These are phyloP conservation scores for Helleia helle DNA, from an alignment of 2,888 invertebrate genomes.

Conservation along the genomic window DNA sequence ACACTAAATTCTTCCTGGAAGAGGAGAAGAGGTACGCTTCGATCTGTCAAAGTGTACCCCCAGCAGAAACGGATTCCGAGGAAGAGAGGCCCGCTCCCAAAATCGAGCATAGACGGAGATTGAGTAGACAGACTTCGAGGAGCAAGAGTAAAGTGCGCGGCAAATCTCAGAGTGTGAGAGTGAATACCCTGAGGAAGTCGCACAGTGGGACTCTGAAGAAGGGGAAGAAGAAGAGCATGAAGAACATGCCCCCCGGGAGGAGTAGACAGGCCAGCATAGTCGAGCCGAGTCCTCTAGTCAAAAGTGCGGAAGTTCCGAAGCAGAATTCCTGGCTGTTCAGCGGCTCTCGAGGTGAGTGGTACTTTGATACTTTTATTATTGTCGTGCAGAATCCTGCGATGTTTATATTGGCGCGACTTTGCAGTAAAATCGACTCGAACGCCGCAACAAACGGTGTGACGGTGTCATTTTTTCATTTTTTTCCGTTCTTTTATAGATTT, in stretches of 20 bases:
- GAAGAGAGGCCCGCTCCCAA: constrained; percentile 50
- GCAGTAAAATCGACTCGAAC: too few species aligned
- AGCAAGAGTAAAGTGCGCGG: constrained; percentile 64
- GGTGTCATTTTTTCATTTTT: too few species aligned
- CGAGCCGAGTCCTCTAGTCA: constrained; percentile 46
- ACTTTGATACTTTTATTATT: neutral
- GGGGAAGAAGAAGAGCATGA: constrained; percentile 53
- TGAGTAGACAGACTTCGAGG: constrained; percentile 61
- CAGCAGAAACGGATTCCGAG: constrained; percentile 53
- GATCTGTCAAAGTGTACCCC: constrained; percentile 30
- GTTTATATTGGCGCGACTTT: too few species aligned
- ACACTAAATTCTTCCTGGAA: constrained; percentile 54
- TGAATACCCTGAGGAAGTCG: constrained; percentile 58
- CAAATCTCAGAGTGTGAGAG: constrained; percentile 59
- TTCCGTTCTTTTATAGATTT: too few species aligned
- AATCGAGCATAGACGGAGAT: constrained; percentile 52
- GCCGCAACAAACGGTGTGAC: too few species aligned
- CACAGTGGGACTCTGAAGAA: constrained; percentile 65
- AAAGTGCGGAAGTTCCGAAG: constrained; percentile 43
- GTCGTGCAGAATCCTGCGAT: too few species aligned
- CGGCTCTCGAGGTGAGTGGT: constrained; percentile 45
- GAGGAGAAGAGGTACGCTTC: constrained; percentile 50
- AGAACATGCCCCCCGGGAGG: constrained; percentile 43
- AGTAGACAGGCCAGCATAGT: constrained; percentile 60
- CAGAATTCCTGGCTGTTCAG: constrained; percentile 63